phyloP scores from a whole-genome alignment of 2,888 invertebrate species.

The Drosophila setosimentum region DNA sequence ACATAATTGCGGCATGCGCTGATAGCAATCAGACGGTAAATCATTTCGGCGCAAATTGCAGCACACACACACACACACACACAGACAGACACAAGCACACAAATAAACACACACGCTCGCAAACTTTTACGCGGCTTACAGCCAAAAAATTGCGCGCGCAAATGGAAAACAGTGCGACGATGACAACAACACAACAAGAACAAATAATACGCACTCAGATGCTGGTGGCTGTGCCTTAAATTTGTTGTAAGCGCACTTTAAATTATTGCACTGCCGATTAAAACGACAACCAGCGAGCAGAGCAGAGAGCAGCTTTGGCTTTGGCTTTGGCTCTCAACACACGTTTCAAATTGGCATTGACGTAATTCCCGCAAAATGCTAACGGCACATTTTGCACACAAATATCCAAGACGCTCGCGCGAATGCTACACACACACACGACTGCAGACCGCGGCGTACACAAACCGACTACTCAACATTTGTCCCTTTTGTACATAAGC shows the following conservation, averaged over 20 bases:
- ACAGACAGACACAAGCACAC: constrained; percentile 14
- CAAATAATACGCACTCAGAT: constrained; percentile 19
- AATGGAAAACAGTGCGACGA: constrained; percentile 48
- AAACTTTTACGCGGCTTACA: constrained; percentile 4
- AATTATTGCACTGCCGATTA: constrained; percentile 64
- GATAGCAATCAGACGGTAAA: constrained; percentile 72
- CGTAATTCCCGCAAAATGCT: constrained; percentile 53
- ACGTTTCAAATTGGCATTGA: constrained; percentile 39
- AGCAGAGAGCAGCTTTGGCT: constrained; percentile 15
- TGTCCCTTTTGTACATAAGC: neutral
- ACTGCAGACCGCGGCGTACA: constrained; percentile 35
- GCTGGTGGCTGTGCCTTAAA: constrained; percentile 42
- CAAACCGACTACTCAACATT: constrained; percentile 35
- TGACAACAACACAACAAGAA: constrained; percentile 17
- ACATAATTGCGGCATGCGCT: constrained; percentile 74
- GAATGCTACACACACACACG: constrained; percentile 1
- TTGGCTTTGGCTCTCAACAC: constrained; percentile 16
- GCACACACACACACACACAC: constrained; percentile 30
- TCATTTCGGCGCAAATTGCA: constrained; percentile 64
- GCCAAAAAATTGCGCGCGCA: constrained; percentile 59
- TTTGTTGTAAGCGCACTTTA: constrained; percentile 48
- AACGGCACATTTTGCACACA: constrained; percentile 27
- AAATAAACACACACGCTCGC: neutral
- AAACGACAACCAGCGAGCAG: constrained; percentile 16
- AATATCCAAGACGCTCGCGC: neutral